Evolutionary conservation across 1,140 invertebrate genomes (phyloP).

Genomic region (Meteorus sp.): DNA sequence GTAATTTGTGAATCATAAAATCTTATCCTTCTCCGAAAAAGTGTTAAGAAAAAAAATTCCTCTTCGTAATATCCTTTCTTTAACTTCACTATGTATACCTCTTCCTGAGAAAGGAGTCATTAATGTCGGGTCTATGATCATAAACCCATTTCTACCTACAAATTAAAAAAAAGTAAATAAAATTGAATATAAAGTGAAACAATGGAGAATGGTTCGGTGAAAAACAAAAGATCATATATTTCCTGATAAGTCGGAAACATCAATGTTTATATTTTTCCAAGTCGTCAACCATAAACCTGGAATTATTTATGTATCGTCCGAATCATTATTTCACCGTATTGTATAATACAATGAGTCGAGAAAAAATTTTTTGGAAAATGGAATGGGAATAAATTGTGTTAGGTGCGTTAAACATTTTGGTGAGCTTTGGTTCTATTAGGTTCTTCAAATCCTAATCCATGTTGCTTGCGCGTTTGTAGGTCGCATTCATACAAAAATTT

Average conservation of each 20-base stretch:
- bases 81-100: not conserved
- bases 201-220: too few species aligned
- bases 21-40: constrained; percentile 9
- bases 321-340: not conserved
- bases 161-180: too few species aligned
- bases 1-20: constrained; percentile 4
- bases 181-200: too few species aligned
- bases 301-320: too few species aligned
- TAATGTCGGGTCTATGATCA: not conserved
- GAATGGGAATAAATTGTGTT: constrained; percentile 9
- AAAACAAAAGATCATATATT: too few species aligned
- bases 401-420: constrained; percentile 31
- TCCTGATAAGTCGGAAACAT: too few species aligned
- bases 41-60: not conserved
- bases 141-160: too few species aligned
- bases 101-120: constrained; percentile 4
- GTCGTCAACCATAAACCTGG: too few species aligned
- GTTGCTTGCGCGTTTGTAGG: constrained; percentile 31
- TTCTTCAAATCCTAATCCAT: constrained; percentile 28
- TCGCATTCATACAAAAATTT: constrained; percentile 15
- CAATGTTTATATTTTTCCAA: too few species aligned
- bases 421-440: constrained; percentile 33
- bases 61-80: constrained; percentile 1
- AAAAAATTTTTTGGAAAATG: constrained; percentile 16
- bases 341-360: not conserved